A percentile compares a stretch with the other conserved stretches of the same genome.
Conservation (phyloP, 1,140 invertebrate species). For the Drosophila sturtevanti region DNA sequence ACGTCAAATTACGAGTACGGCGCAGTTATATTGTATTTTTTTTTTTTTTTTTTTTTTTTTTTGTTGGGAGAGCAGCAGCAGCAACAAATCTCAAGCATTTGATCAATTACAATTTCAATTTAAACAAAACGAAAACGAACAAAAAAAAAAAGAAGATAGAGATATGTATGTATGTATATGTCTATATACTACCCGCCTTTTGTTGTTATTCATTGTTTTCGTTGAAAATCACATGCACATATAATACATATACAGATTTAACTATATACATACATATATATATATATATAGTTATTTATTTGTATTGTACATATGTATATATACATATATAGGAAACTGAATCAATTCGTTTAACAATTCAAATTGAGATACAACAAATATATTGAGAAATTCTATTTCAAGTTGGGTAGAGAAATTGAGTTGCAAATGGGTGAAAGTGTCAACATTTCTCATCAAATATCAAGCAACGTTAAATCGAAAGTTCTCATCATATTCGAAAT, state of each 20-base stretch:
- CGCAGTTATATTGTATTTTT: no score
- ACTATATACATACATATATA: background rate
- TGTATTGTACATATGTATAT: constrained; percentile 46
- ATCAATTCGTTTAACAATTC: constrained; percentile 65
- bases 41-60: no score
- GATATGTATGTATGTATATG: background rate
- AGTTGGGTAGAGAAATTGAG: constrained; percentile 1
- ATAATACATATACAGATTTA: no score
- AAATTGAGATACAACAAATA: constrained; percentile 68
- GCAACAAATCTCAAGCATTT: constrained; percentile 75
- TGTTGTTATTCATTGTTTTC: constrained; percentile 48
- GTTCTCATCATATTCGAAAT: background rate
- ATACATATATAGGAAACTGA: constrained; percentile 46
- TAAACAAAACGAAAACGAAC: constrained; percentile 40
- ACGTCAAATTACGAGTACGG: constrained; percentile 60
- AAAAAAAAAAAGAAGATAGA: background rate
- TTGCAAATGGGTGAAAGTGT: constrained; percentile 2
- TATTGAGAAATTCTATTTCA: constrained; percentile 36
- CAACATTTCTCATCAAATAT: background rate
- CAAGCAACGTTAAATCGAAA: background rate
- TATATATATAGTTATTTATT: constrained; percentile 20
- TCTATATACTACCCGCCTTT: constrained; percentile 21
- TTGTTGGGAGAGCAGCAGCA: constrained; percentile 23
- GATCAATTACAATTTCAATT: constrained; percentile 81
- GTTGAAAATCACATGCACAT: constrained; percentile 39